These are phyloP conservation scores for Motacilla alba DNA, from an alignment of 2,113 vertebrate genomes.

Conservation along the genomic window DNA sequence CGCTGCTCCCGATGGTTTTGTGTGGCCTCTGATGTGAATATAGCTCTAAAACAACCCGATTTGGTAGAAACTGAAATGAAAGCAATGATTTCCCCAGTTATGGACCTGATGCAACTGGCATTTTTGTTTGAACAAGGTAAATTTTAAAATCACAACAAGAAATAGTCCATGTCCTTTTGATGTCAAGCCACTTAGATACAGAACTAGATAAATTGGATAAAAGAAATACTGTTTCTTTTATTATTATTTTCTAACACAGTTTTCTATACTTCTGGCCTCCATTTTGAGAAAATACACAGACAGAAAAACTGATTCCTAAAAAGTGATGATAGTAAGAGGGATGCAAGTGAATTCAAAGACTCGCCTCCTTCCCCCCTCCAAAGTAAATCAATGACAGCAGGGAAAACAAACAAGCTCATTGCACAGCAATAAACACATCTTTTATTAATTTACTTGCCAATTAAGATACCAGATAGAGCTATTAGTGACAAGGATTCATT, in stretches of 20 bases:
- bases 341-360: neutral
- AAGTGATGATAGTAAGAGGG: neutral
- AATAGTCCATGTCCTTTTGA: neutral
- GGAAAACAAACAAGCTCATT: slow-evolving; percentile 40
- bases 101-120: neutral
- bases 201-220: neutral
- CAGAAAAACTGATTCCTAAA: neutral
- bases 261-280: neutral
- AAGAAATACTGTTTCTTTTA: neutral
- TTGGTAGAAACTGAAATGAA: neutral
- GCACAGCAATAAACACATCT: slow-evolving; percentile 9
- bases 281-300: neutral
- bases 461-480: slow-evolving; percentile 20
- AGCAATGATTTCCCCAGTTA: neutral
- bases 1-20: neutral
- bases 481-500: neutral
- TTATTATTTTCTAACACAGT: too few relatives aligned
- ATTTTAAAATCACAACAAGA: neutral
- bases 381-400: neutral
- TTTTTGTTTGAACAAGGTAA: neutral
- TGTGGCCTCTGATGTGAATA: neutral
- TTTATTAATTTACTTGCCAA: slow-evolving; percentile 28
- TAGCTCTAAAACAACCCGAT: neutral
- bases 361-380: neutral
- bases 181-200: neutral